phyloP scores from a whole-genome alignment of 2,113 vertebrate species.

The Fukomys damarensis region DNA sequence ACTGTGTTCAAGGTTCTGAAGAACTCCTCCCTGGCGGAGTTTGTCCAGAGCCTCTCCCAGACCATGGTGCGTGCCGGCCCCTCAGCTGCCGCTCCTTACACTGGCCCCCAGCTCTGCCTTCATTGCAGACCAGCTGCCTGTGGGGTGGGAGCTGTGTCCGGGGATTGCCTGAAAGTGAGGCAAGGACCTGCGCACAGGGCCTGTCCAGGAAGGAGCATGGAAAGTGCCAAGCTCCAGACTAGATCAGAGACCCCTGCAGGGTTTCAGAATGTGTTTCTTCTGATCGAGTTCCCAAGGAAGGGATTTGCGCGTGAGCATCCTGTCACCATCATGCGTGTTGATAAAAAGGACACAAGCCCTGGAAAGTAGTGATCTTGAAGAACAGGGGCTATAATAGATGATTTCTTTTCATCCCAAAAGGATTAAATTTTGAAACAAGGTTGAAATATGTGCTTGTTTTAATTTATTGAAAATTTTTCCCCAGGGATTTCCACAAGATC shows the following conservation, averaged over 20 bases:
- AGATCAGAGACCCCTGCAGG: background rate
- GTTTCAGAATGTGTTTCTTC: background rate
- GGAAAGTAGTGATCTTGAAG: background rate
- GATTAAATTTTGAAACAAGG: background rate
- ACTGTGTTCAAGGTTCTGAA: slow-evolving; percentile 99
- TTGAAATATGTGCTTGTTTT: background rate
- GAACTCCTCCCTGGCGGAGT: slow-evolving; percentile 97
- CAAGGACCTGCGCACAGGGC: too few relatives aligned
- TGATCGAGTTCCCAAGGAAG: background rate
- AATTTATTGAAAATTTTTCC: slow-evolving; percentile 15
- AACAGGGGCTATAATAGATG: rapidly evolving
- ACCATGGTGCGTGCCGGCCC: slow-evolving; percentile 93
- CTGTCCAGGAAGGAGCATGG: too few relatives aligned
- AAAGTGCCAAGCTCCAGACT: background rate
- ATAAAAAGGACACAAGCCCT: too few relatives aligned
- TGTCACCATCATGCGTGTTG: background rate
- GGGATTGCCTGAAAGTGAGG: background rate
- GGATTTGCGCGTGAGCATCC: background rate
- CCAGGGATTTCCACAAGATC: slow-evolving; percentile 99
- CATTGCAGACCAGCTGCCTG: background rate
- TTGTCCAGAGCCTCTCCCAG: slow-evolving; percentile 99
- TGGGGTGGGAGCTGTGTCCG: background rate
- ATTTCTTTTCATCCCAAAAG: rapidly evolving
- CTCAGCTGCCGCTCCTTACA: too few relatives aligned
- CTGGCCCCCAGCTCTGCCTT: background rate